A percentile compares a stretch with the other conserved stretches of the same genome.
Conservation (phyloP, 2,113 vertebrate genomes). For the Lepidothrix coronata region DNA sequence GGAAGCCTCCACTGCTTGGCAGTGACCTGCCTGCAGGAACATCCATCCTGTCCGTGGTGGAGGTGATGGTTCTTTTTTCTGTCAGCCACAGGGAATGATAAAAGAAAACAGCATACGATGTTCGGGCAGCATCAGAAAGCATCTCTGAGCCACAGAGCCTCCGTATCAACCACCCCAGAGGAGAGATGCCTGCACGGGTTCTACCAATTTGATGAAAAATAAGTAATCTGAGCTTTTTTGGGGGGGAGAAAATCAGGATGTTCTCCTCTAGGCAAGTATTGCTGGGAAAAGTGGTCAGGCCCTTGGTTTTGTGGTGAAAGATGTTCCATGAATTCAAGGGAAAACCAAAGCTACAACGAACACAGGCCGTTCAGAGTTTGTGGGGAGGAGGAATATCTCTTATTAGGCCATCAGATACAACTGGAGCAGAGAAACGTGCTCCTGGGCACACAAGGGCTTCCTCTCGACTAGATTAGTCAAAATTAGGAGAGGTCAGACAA, state of each 20-base stretch:
- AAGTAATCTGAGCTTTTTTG: background rate
- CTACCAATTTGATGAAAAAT: background rate
- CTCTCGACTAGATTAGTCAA: background rate
- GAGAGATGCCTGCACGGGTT: background rate
- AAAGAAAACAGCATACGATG: background rate
- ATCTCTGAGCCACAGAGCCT: background rate
- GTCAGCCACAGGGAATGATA: background rate
- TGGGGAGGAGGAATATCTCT: background rate
- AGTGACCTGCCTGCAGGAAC: background rate
- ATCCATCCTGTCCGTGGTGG: background rate
- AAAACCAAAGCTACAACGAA: background rate
- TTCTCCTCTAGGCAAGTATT: background rate
- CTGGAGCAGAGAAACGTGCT: background rate
- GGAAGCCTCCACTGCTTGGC: background rate
- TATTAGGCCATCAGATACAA: background rate
- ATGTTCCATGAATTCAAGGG: background rate
- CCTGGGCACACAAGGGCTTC: background rate
- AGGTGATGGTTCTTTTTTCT: background rate
- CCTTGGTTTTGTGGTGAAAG: background rate
- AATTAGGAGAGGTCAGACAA: slow-evolving; percentile 38
- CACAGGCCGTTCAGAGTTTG: background rate
- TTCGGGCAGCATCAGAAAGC: background rate
- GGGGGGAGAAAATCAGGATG: background rate
- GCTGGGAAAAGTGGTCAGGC: background rate
- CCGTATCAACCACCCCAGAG: rapidly evolving